Evolutionary conservation across 2,888 invertebrate species (phyloP), one percentile per base, ranked within the genome.

Genomic region (Platerodrilus igneus): DNA sequence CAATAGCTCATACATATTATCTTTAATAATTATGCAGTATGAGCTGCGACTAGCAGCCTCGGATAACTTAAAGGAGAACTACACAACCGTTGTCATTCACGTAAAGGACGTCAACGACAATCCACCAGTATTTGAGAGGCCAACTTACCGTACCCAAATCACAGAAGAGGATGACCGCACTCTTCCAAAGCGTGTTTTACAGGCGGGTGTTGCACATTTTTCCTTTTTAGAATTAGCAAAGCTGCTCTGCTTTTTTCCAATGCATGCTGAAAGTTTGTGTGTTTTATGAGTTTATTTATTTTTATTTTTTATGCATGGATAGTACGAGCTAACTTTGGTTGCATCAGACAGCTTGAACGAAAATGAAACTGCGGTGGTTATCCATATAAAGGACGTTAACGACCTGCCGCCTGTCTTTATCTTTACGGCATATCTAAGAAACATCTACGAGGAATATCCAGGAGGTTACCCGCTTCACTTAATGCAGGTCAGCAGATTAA

Each of bases 101-200:
- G 91, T 95, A 59, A 94, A 92, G 73, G 95, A 97, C 69, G 93
- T 95, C 54, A 96, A 96, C 72, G 96, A 97, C 77, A 96, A 96
- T 75, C 90, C 94, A 26, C 96, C 96, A 2, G 90, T 91, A 56
- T 97, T 97, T 72, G 91, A 92, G 71, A 75, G 92, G 52, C 92
- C 93, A 34, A 91, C 90, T 39, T 94, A 93, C 74, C 82, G 91
- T 63, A 91, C 93, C 33, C 92, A 93, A 73, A 93, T 94, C 71
- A 93, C 92, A 25, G 93, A 93, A 71, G 93, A 93, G 70, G 93
- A 93, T 66, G 92, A 93, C 75, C 79, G 92, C 61, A 91, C 90
- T 70, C 78, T 93, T 59, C 93, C 93, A 53, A 93, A 93, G 71
- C 85, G 89, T 61, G 90, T 94, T 58, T 76, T 94, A 60, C 88